phyloP scores from a whole-genome alignment of 2,888 invertebrate genomes.

The Spilarctia lutea region DNA sequence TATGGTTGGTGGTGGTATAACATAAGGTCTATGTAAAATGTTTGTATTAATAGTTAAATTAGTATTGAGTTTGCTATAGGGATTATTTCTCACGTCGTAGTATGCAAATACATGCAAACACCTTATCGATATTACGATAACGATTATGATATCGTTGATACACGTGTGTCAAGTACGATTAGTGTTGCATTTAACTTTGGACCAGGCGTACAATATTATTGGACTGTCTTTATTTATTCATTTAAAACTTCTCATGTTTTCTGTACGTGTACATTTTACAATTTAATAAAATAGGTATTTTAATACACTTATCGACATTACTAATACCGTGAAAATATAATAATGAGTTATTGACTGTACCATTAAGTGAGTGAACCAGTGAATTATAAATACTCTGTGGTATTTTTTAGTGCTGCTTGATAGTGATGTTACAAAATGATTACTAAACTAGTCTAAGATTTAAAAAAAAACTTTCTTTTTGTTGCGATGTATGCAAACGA shows the following conservation, averaged over 20 bases:
- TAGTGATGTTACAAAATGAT: constrained; percentile 36
- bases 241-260: constrained; percentile 6
- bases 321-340: constrained; percentile 1
- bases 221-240: constrained; percentile 1
- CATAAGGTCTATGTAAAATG: neutral
- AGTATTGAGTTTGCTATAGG: neutral
- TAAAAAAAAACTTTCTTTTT: neutral
- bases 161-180: constrained; percentile 35
- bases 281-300: constrained; percentile 15
- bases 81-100: constrained; percentile 10
- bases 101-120: constrained; percentile 37
- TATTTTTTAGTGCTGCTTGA: neutral
- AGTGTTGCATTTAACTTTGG: constrained; percentile 34
- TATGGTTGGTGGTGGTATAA: neutral
- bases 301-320: constrained; percentile 26
- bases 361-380: neutral
- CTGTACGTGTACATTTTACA: neutral
- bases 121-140: constrained; percentile 51
- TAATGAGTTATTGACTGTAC: neutral
- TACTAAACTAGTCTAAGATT: neutral
- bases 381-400: neutral
- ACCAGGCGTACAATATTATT: neutral
- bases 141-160: constrained; percentile 36
- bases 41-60: neutral
- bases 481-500: constrained; percentile 72